A percentile compares a stretch with the other conserved stretches of the same genome.
Evolutionary conservation across 2,888 invertebrate species (phyloP).

Genomic region (Drosophila fulvimacula): DNA sequence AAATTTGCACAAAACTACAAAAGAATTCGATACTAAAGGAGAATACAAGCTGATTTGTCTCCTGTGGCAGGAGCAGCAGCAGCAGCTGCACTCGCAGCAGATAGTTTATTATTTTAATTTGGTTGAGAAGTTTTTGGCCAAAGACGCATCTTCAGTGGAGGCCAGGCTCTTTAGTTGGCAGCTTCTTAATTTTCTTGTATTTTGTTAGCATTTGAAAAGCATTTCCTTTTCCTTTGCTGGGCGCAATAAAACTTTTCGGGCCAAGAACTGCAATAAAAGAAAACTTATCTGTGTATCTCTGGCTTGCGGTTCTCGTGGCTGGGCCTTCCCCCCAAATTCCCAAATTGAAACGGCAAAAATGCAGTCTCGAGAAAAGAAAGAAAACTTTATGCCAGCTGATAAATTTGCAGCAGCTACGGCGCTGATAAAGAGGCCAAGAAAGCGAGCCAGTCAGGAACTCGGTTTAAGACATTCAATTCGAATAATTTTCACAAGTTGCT

Average conservation of each 20-base stretch:
- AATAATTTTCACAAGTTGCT: constrained; percentile 64
- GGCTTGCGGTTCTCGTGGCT: constrained; percentile 34
- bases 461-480: constrained; percentile 75
- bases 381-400: constrained; percentile 77
- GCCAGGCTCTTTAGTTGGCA: constrained; percentile 53
- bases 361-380: constrained; percentile 45
- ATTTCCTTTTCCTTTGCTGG: constrained; percentile 62
- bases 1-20: constrained; percentile 28
- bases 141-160: constrained; percentile 53
- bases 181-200: constrained; percentile 65
- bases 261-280: constrained; percentile 75
- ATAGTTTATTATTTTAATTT: constrained; percentile 74
- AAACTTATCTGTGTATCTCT: constrained; percentile 72
- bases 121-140: constrained; percentile 54
- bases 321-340: not conserved
- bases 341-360: constrained; percentile 35
- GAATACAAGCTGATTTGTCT: constrained; percentile 61
- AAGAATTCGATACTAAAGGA: constrained; percentile 37
- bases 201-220: constrained; percentile 75
- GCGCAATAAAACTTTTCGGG: constrained; percentile 68
- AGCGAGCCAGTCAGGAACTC: constrained; percentile 8
- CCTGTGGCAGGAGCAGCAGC: constrained; percentile 4
- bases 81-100: constrained; percentile 51
- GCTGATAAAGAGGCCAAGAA: constrained; percentile 74
- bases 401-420: constrained; percentile 66